Base-by-base conservation (phyloP, 2,797 vertebrate species). In the Gadopsis bispinosus region DNA sequence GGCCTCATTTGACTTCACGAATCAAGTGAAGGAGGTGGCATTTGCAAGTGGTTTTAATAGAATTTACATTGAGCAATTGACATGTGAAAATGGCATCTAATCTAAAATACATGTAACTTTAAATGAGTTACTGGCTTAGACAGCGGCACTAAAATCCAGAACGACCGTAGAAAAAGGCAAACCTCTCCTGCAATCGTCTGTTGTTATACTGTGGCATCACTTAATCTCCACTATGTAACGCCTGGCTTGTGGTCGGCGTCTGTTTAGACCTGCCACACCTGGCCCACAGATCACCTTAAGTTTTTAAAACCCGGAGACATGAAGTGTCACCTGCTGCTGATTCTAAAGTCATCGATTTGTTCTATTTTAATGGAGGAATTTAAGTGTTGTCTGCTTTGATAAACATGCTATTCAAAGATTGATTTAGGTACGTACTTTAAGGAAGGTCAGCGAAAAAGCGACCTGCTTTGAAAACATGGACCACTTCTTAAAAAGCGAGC, bases 201-300 rank as follows among this genome's bases (percentile, higher is more conserved):
- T 7, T 20, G 59, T 26, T 22, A 17, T 8, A 17, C 29, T 50
- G n/a, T 13, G 9, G 14, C 14, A 17, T 4, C 13, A 41, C n/a
- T 31, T 72, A 14, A 61, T 33, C 47, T 26, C 16, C 35, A 51
- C 54, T 43, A 8, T 53, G 54, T 75, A 22, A 51, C 4, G 17
- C 43, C 53, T 73, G 71, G 31, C 53, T 74, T 13, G 14, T 14
- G 39, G 26, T 17, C 37, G 26, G 50, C 16, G 4, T 69, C 54
- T 29, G 16, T 7, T 22, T 43, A 14, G 37, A 29, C 14, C 14
- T 17, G 16, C 22, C 3, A 14, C 39, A 71, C 31, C 56, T 37
- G 56, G 33, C 45, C 19, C 35, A 19, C 65, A 54, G 35, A 55
- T 29, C 35, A 61, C 14, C 43, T 60, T 47, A 26, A 26, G 43